These are phyloP conservation scores for Metacarcinus magister DNA, from an alignment of 2,888 invertebrate species.

Conservation along the genomic window DNA sequence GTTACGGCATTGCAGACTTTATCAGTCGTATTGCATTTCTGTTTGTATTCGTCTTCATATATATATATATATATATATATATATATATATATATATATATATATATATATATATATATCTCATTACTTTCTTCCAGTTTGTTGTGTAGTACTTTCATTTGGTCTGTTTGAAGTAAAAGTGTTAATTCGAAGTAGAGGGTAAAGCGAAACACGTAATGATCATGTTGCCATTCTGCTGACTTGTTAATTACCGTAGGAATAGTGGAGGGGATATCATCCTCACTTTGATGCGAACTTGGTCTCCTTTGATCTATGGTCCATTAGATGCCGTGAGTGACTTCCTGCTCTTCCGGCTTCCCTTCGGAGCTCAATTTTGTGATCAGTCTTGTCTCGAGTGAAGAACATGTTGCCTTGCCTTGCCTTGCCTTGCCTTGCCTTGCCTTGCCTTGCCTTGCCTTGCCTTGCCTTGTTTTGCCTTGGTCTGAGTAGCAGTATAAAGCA, in stretches of 20 bases:
- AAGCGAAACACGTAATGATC: neutral
- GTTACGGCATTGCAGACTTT: no score
- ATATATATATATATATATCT: neutral
- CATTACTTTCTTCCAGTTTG: neutral
- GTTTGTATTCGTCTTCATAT: no score
- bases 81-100: neutral
- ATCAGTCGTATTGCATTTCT: no score
- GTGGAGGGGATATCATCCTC: neutral
- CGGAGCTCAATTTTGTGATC: neutral
- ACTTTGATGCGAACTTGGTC: neutral
- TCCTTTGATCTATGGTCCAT: slow-evolving; percentile 3
- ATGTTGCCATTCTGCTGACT: neutral
- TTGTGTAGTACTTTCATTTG: neutral
- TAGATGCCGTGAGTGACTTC: neutral
- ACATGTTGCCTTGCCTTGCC: neutral
- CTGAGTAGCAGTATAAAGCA: no score
- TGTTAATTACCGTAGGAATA: neutral
- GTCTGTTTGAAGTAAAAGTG: neutral
- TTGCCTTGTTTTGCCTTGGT: no score
- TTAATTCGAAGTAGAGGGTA: neutral
- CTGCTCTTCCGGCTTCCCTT: neutral
- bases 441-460: no score
- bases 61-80: neutral
- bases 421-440: no score
- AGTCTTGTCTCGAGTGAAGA: neutral